Evolutionary conservation across 2,888 invertebrate genomes (phyloP).

Genomic region (Diarsia brunnea): DNA sequence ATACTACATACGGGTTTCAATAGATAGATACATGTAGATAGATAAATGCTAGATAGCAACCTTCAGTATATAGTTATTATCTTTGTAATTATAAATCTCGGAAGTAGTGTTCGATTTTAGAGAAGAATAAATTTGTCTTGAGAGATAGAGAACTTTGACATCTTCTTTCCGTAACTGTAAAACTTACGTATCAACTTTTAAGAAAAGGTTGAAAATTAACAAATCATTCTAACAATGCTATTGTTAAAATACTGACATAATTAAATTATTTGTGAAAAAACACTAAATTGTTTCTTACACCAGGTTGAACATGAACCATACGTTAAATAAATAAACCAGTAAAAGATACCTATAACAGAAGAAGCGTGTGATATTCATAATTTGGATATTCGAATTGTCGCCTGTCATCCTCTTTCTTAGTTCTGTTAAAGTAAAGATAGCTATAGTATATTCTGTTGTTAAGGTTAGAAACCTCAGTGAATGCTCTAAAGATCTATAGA

Average conservation of each 20-base stretch:
- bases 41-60: constrained; percentile 11
- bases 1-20: constrained; percentile 26
- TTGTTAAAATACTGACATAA: too few relatives aligned
- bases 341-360: too few relatives aligned
- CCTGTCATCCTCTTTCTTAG: too few relatives aligned
- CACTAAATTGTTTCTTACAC: too few relatives aligned
- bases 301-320: too few relatives aligned
- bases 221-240: too few relatives aligned
- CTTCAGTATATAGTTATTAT: constrained; percentile 30
- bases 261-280: too few relatives aligned
- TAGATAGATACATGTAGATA: background rate
- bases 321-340: too few relatives aligned
- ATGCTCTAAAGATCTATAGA: background rate
- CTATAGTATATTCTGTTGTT: too few relatives aligned
- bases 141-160: background rate
- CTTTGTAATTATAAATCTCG: constrained; percentile 28
- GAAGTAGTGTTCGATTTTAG: background rate
- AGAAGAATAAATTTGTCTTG: background rate
- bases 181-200: background rate
- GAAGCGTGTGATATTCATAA: too few relatives aligned
- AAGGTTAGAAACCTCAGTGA: background rate
- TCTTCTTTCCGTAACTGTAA: background rate
- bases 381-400: too few relatives aligned
- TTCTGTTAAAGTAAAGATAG: too few relatives aligned
- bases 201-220: background rate